Evolutionary conservation across 2,113 vertebrate species (phyloP), one percentile per base, ranked within the genome.

Genomic region (rat (Rattus norvegicus)): DNA sequence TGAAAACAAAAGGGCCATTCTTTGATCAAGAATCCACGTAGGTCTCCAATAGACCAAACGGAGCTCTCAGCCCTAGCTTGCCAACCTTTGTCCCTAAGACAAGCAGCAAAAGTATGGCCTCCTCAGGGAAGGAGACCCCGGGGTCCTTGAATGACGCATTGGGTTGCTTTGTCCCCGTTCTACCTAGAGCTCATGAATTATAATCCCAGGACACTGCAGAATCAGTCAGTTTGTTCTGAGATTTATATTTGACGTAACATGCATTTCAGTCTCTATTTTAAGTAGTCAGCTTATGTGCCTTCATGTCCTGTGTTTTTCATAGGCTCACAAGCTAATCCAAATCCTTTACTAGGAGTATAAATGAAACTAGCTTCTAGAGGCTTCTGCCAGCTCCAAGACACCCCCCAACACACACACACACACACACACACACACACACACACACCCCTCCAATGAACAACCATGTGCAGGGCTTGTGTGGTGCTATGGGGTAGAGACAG

Each of bases 1-100:
- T 77, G 95, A 77, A 94, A 63, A 84, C 36, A 30, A 12, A 94
- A 90, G 67, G 63, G 20, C 4, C 13, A 80, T 88, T 88, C 81
- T 92, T 79, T 70, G 43, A 69, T 77, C 26, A 30, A 70, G 79
- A 39, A 28, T 63, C 59, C 14, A 65, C 14, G 30, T 30, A 69
- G 70, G 26, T 20, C 17, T 24, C 36, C 47, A 7, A 2, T 2
- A 52, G 59, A n/a, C 70, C 54, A 69, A 19, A 33, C 17, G 9
- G 59, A 87, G 22, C 11, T 20, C 0, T 0, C 1, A 52, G 33
- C 20, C 20, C 0, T 20, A 7, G 8, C 49, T 61, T 30, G 54
- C 73, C 36, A 22, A 26, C 2, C 1, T 1, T 47, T 49, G 80
- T 76, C 56, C 54, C 11, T 14, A 20, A 24, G 28, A 24, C 10